These are phyloP conservation scores for Threskiornis aethiopicus DNA, from an alignment of 2,797 vertebrate genomes.

Conservation along the genomic window DNA sequence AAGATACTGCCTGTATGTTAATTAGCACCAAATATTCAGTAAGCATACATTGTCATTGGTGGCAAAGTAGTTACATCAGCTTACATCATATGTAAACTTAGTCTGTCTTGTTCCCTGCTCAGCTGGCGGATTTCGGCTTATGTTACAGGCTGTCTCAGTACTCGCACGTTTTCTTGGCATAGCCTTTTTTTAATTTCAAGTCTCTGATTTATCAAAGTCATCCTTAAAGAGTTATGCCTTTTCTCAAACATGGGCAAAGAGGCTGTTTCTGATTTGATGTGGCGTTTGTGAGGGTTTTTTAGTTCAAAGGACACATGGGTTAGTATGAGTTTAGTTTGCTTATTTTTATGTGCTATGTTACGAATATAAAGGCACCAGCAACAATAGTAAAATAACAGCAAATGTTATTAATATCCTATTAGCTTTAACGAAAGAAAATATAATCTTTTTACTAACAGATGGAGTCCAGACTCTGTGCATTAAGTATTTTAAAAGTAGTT, in stretches of 20 bases:
- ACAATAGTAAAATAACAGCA: neutral
- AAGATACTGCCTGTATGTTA: neutral
- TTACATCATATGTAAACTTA: neutral
- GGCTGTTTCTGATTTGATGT: neutral
- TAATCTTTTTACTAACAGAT: neutral
- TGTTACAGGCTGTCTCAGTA: neutral
- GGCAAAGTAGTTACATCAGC: neutral
- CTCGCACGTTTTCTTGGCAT: neutral
- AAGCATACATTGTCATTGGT: accelerated
- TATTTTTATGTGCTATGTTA: neutral
- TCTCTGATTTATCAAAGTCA: neutral
- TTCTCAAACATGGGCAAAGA: neutral
- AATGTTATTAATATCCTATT: neutral
- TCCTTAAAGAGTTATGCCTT: neutral
- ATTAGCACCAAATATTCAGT: neutral
- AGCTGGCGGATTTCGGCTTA: neutral
- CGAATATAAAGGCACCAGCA: neutral
- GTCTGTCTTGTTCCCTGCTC: neutral
- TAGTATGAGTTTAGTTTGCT: neutral
- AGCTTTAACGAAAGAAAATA: neutral
- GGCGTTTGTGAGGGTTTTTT: neutral
- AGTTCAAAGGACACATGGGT: neutral
- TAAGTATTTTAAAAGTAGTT: neutral
- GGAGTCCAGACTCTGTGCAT: neutral
- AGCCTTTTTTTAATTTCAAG: neutral